Base-by-base conservation (phyloP, 2,797 vertebrate species). In the Morelia viridis region DNA sequence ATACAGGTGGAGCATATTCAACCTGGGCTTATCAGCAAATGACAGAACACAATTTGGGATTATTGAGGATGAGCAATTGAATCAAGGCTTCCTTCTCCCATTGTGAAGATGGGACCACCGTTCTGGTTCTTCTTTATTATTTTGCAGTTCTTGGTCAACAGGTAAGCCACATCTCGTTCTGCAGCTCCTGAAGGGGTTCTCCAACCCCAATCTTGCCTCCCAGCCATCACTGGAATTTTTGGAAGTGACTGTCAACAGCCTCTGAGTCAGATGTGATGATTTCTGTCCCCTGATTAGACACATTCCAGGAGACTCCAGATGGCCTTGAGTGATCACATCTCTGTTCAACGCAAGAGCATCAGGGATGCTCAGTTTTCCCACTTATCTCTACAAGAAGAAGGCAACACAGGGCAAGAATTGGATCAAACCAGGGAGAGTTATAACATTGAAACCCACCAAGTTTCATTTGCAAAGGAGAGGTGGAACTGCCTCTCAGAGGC, bases 241-340 rank as follows among this genome's bases (percentile, higher is more conserved):
- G 28, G 56, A 41, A 60, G 41, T 83, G 15, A 91, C 65, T 91
- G 83, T 41, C 90, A 65, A 65, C 90, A 85, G 61, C 8, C 83
- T 2, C 50, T 2, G 26, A 91, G 85, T 91, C 80, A 91, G 83
- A 68, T 28, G 61, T 19, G 3, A 68, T 91, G 65, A 83, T 85
- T 91, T 65, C 61, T 65, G 61, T 12, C 22, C 90, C 90, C 90
- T 85, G 90, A 65, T 85, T 35, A 91, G 90, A 9, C 83, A 35
- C 35, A 85, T 62, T 60, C 83, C 61, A 41, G 83, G 28, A 83
- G n/a, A 2, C 90, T 91, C 46, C 90, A 85, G 90, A n/a, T 62
- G 89, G 76, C 26, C 76, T 61, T 13, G 50, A 53, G 76, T 84
- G 89, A 90, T 41, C 76, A 50, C 57, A 11, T 50, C 58, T 28